Evolutionary conservation across 2,888 invertebrate genomes (phyloP).

Genomic region (Aquatica leii): DNA sequence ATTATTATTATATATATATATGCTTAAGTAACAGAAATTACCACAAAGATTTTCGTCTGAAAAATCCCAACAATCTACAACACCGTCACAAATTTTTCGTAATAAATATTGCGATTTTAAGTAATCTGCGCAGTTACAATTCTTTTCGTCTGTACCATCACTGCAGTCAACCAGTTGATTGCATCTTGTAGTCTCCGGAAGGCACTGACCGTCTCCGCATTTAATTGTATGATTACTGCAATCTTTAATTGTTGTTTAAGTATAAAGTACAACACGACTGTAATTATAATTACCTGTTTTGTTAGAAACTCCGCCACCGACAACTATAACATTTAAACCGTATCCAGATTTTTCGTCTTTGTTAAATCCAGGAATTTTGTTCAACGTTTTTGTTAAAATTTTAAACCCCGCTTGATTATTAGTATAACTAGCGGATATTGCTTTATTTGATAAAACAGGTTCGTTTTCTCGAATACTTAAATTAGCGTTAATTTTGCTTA

Average conservation of each 20-base stretch:
- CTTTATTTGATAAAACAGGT: slow-evolving; percentile 68
- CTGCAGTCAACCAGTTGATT: slow-evolving; percentile 76
- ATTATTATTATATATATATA: not conserved
- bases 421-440: slow-evolving; percentile 68
- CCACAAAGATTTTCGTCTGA: slow-evolving; percentile 81
- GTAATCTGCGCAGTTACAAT: slow-evolving; percentile 80
- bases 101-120: slow-evolving; percentile 73
- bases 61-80: slow-evolving; percentile 82
- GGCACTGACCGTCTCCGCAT: slow-evolving; percentile 71
- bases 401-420: slow-evolving; percentile 72
- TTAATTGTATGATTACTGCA: slow-evolving; percentile 65
- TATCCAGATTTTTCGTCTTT: slow-evolving; percentile 49
- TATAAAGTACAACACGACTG: not conserved
- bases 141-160: slow-evolving; percentile 75
- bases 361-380: slow-evolving; percentile 63
- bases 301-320: slow-evolving; percentile 46
- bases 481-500: slow-evolving; percentile 67
- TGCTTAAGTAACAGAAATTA: slow-evolving; percentile 54
- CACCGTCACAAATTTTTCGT: slow-evolving; percentile 81
- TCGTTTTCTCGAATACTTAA: slow-evolving; percentile 63
- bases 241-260: slow-evolving; percentile 46
- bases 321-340: slow-evolving; percentile 40
- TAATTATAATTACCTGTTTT: slow-evolving; percentile 34
- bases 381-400: slow-evolving; percentile 71
- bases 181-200: slow-evolving; percentile 72